Base-by-base conservation (phyloP, 2,888 invertebrate genomes). In the Gymnocheta viridis region DNA sequence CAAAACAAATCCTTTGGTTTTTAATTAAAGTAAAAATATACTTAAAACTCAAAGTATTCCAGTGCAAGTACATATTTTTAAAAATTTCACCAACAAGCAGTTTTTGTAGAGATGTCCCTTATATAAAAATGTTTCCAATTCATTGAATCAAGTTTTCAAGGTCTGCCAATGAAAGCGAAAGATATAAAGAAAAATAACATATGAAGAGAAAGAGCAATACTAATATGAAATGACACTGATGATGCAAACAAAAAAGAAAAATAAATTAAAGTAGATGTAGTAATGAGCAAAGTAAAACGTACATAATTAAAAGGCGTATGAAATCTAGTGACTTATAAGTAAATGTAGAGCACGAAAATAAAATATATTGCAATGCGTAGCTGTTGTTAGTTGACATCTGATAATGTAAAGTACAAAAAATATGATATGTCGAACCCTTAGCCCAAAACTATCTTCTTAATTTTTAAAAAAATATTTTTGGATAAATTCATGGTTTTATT, bases 301-400 rank as follows among this genome's bases (percentile, higher is more conserved):
- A 22, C 56, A 69, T 79, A 74, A 83, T 79, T 70, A 83, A 79
- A 58, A 60, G 79, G 58, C 56, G 58, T 58, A 79, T 76, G 66
- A 79, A 79, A 79, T 49, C 66, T 58, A 70, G 58, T 76, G 82
- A 83, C 79, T 83, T 79, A 58, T 70, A 79, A 83, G 74, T 64
- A 79, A 72, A 79, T 58, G 35, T 70, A 44, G 14, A 72, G 22
- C n/a, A 38, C 22, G 24, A 2, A 38, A 47, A 72, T 29, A 41
- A 56, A 66, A 17, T 69, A 73, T 51, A 38, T 4, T 32, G 64
- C 35, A 47, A 69, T 35, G 54, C 79, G 47, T 60, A 70, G 72
- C n/a, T 60, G 19, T 69, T 60, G 19, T 69, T 5, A 41, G 19
- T 27, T 64, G 14, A 49, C 77, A 70, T 72, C 35, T 47, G 66